Evolutionary conservation across 1,140 invertebrate genomes (phyloP), one percentile per base, ranked within the genome.

Genomic region (Drosophila suzukii): DNA sequence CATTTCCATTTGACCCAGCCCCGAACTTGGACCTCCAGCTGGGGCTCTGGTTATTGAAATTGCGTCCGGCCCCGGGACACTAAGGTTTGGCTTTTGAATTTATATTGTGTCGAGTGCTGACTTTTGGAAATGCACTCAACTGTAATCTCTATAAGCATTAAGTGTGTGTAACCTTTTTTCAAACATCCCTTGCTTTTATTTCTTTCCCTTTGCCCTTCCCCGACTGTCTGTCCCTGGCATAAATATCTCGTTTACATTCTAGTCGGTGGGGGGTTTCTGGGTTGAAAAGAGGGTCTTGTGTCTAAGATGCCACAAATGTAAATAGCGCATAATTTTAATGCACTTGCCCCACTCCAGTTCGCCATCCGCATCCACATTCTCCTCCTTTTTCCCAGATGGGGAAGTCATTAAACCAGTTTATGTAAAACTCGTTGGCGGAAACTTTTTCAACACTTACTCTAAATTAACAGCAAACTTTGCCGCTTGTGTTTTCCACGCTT

Each of bases 391-490:
- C 7, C n/a, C 36, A 7, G 44, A 71, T 71, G 68, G 65, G 66
- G 66, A 72, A 71, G 68, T 72, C 81, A 83, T 83, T 84, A 84
- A 72, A 59, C 72, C 76, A 80, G 81, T 85, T 83, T 83, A 83
- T 83, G 74, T 84, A 84, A 84, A 84, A 67, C 81, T 83, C 76
- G 80, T 78, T 84, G 81, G 53, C 57, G 58, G 65, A 72, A 83
- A 83, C 51, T 83, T 84, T 84, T 84, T 68, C 77, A 72, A 80
- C 72, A 80, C 81, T 83, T 83, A 85, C 81, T 79, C 81, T 65
- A 83, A 83, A 83, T 83, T 83, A 83, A 83, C 61, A 80, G 81
- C 81, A 84, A 83, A 80, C 81, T 84, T 80, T 83, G 49, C 71
- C 62, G 57, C 56, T 78, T 65, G 49, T 75, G 58, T 54, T 49